A percentile compares a stretch with the other conserved stretches of the same genome.
Evolutionary conservation across 2,797 vertebrate genomes (phyloP).

Genomic region (Enoplosus armatus): DNA sequence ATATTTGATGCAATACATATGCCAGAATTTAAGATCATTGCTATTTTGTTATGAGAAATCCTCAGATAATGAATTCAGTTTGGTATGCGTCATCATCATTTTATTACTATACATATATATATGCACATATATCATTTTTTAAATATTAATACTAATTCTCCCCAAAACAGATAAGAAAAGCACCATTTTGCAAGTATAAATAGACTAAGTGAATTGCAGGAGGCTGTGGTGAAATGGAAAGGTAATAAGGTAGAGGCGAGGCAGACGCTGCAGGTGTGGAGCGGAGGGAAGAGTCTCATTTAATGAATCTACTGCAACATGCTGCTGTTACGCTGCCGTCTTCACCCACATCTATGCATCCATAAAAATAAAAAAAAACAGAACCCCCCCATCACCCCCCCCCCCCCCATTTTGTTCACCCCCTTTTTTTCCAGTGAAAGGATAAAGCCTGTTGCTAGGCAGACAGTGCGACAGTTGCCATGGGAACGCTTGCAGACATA

Average conservation of each 20-base stretch:
- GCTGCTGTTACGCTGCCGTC: constrained; percentile 36
- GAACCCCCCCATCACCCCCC: constrained; percentile 46
- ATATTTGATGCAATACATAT: neutral
- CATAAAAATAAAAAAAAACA: constrained; percentile 31
- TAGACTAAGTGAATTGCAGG: neutral
- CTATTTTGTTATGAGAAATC: neutral
- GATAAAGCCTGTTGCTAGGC: constrained; percentile 87
- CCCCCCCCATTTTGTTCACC: constrained; percentile 54
- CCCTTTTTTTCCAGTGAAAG: constrained; percentile 69
- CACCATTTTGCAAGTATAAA: neutral
- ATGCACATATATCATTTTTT: neutral
- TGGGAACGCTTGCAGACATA: constrained; percentile 85
- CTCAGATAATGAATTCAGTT: constrained; percentile 16
- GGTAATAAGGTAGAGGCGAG: constrained; percentile 5
- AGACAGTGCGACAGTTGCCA: constrained; percentile 87
- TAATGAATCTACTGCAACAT: constrained; percentile 64
- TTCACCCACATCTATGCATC: constrained; percentile 48
- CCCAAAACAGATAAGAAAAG: neutral
- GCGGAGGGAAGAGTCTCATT: constrained; percentile 35
- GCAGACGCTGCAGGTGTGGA: constrained; percentile 51
- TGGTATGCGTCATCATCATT: neutral
- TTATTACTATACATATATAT: neutral
- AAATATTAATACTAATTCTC: neutral
- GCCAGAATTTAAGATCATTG: neutral
- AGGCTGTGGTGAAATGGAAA: constrained; percentile 19